These are phyloP conservation scores for Yoshiicerus persimilis DNA, from an alignment of 1,140 invertebrate genomes.

Conservation along the genomic window DNA sequence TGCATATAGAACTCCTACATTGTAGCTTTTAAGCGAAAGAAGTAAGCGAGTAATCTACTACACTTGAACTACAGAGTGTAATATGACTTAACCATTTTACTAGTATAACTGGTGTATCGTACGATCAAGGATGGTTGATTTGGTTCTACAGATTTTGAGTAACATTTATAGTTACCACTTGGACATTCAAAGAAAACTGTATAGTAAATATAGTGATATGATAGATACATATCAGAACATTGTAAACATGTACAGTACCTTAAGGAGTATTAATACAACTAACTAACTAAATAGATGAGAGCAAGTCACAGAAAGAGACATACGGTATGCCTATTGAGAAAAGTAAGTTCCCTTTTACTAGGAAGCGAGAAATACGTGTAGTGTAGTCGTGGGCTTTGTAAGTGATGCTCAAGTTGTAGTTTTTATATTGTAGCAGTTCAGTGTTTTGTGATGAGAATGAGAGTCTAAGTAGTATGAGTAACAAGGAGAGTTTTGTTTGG, in stretches of 20 bases:
- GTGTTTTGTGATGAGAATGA: not conserved
- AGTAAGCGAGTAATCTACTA: no score
- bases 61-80: no score
- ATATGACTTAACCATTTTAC: no score
- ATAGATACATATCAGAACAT: no score
- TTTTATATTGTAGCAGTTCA: not conserved
- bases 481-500: not conserved
- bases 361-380: not conserved
- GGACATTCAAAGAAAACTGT: no score
- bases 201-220: no score
- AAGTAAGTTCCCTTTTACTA: not conserved
- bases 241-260: not conserved
- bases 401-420: constrained; percentile 4
- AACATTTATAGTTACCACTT: no score
- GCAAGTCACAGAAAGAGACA: not conserved
- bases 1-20: no score
- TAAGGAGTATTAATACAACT: not conserved
- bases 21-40: no score
- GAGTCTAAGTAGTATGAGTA: not conserved
- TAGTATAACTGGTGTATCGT: no score
- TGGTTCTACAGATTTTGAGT: no score
- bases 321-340: not conserved
- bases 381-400: not conserved
- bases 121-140: no score
- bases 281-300: not conserved